These are phyloP conservation scores for Myotis planiceps DNA, from an alignment of 2,797 vertebrate species.

Conservation along the genomic window DNA sequence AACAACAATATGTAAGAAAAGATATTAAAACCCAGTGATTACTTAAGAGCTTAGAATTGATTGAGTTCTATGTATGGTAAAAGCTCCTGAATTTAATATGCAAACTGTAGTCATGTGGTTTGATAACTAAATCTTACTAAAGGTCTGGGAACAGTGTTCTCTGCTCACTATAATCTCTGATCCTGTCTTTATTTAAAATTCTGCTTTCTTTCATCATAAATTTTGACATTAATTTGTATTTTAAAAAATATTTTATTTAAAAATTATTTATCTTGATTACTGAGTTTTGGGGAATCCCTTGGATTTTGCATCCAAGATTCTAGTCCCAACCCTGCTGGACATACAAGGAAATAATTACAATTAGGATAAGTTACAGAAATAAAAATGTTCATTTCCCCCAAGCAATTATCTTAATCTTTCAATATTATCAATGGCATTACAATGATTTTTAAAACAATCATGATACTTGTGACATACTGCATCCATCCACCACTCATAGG, in stretches of 20 bases:
- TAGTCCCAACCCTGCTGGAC: neutral
- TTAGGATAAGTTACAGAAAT: slow-evolving; percentile 42
- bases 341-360: slow-evolving; percentile 20
- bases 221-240: slow-evolving; percentile 29
- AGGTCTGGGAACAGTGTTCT: neutral
- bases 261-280: neutral
- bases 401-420: neutral
- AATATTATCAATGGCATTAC: neutral
- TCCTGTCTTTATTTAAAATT: slow-evolving; percentile 34
- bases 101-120: neutral
- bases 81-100: neutral
- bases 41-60: neutral
- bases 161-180: neutral
- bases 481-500: neutral
- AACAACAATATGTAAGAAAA: slow-evolving; percentile 46
- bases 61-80: neutral
- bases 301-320: neutral
- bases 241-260: slow-evolving; percentile 29
- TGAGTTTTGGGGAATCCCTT: neutral
- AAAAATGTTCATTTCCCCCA: neutral
- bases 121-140: neutral
- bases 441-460: neutral
- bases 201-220: neutral
- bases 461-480: neutral
- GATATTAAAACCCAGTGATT: neutral